Evolutionary conservation across 2,113 vertebrate species (phyloP), one percentile per base, ranked within the genome.

Genomic region (Atrichornis clamosus): DNA sequence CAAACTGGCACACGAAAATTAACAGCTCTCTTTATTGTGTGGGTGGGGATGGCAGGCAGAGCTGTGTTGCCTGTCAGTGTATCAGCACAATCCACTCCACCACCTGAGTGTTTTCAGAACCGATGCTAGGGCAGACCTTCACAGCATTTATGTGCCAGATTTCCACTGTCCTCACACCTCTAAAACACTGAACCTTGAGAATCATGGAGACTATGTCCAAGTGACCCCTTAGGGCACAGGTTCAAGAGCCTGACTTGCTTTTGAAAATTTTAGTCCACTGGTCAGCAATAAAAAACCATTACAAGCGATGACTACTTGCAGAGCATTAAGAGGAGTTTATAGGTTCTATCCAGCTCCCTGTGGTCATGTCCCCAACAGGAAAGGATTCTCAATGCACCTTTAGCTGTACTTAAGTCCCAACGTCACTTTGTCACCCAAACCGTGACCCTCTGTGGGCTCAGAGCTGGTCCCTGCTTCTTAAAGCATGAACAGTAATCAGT

Each of bases 41-140:
- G 86, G 90, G 85, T 86, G 90, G 85, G 85, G 50, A 92, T 5
- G 67, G 85, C 55, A 90, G 94, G 82, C 70, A 85, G 55, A 62
- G 75, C 79, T 30, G 53, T 42, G 62, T 11, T 69, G 32, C 67
- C 83, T 87, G 63, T 55, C 84, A 62, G 6, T 13, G 42, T 5
- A 9, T 30, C 32, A 10, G 37, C 3, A 6, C 26, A 69, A 86
- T 81, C 77, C 83, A 52, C 85, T 87, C 69, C 87, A 77, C 62
- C 81, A 23, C 65, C 50, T 0, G 3, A 59, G 44, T 12, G 24
- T 26, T 87, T 91, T 77, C 3, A 4, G 58, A 87, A 20, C 6
- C 0, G 0, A 19, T 9, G 41, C 28, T 30, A 37, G 64, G 35
- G 22, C 69, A 93, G 80, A 74, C 21, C 55, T 81, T 68, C n/a